Percentiles rank a stretch among this genome's conserved stretches.
Evolutionary conservation across 2,888 invertebrate genomes (phyloP).

Genomic region (Pegoplata infirma): DNA sequence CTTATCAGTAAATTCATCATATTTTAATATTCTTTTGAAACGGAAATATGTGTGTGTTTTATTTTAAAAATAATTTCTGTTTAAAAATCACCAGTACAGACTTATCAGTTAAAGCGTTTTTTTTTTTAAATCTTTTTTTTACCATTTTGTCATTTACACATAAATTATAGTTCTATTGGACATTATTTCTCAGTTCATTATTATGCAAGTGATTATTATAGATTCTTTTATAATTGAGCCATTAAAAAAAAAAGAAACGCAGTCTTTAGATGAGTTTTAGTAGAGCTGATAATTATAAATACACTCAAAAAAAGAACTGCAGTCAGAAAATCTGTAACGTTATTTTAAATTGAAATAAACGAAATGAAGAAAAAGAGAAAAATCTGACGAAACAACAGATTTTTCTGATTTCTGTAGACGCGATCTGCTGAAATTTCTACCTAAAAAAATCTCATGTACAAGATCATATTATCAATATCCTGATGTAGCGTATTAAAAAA

Average conservation of each 20-base stretch:
- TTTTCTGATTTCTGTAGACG: no score
- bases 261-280: background rate
- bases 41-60: background rate
- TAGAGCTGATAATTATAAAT: conserved; percentile 3
- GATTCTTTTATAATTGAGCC: conserved; percentile 4
- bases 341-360: no score
- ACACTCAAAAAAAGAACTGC: no score
- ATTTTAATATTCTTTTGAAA: background rate
- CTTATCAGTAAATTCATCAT: conserved; percentile 1
- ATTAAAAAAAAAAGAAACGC: background rate
- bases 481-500: no score
- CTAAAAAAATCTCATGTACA: no score
- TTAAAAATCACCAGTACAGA: background rate
- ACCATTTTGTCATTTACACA: background rate
- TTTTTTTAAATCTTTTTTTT: background rate
- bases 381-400: no score
- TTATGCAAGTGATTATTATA: background rate
- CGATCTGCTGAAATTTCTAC: no score
- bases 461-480: no score
- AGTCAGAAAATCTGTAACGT: no score
- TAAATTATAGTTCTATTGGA: background rate
- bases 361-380: no score
- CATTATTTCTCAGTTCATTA: background rate
- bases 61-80: background rate
- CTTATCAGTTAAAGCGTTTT: conserved; percentile 40